phyloP scores from a whole-genome alignment of 2,888 invertebrate genomes.

The Hylaea fasciaria region DNA sequence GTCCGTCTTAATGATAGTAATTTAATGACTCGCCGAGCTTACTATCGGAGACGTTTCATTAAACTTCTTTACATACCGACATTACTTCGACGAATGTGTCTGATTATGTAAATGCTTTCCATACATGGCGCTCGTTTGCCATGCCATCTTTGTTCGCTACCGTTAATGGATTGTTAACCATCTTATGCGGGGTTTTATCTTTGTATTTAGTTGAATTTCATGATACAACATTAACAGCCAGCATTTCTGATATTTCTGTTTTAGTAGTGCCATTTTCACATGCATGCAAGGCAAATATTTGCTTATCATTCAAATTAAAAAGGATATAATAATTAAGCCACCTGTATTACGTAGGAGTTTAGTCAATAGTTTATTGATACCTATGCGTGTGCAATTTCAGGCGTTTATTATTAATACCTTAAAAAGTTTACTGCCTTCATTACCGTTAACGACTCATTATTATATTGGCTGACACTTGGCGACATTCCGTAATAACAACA shows the following conservation, averaged over 20 bases:
- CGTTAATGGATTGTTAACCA: constrained; percentile 73
- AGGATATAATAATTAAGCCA: background rate
- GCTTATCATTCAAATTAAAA: background rate
- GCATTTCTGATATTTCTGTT: background rate
- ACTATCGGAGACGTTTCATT: constrained; percentile 80
- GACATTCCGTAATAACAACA: constrained; percentile 42
- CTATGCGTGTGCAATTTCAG: constrained; percentile 3
- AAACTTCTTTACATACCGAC: constrained; percentile 76
- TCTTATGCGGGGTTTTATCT: constrained; percentile 53
- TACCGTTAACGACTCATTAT: constrained; percentile 33
- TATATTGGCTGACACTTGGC: constrained; percentile 33
- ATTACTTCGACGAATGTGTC: constrained; percentile 80
- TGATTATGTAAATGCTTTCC: constrained; percentile 79
- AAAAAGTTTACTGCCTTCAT: constrained; percentile 21
- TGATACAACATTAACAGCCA: constrained; percentile 25
- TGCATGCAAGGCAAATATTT: background rate
- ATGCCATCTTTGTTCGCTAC: constrained; percentile 65
- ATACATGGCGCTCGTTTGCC: constrained; percentile 65
- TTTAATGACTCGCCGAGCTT: constrained; percentile 80
- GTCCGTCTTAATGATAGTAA: constrained; percentile 83
- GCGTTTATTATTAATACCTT: constrained; percentile 23
- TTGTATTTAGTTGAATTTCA: constrained; percentile 41
- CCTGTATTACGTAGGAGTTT: background rate
- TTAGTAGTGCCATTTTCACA: background rate
- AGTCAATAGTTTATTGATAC: background rate